phyloP scores from a whole-genome alignment of 1,140 invertebrate genomes.

The Drosophila jambulina region DNA sequence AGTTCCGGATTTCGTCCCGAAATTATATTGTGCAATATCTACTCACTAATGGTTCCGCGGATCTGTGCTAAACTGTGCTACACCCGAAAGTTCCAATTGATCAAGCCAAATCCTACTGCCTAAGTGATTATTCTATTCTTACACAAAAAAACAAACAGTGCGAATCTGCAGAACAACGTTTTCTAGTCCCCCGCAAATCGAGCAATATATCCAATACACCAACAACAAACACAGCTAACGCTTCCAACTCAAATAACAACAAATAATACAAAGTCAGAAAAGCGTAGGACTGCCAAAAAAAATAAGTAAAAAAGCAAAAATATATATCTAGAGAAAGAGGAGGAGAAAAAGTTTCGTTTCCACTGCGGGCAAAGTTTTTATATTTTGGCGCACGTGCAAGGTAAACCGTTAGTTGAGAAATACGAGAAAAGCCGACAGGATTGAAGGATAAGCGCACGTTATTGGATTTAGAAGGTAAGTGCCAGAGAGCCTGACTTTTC shows the following conservation, averaged over 20 bases:
- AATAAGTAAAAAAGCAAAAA: constrained; percentile 11
- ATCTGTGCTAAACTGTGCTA: constrained; percentile 65
- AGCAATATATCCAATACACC: constrained; percentile 64
- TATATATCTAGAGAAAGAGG: neutral
- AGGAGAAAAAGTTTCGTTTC: constrained; percentile 54
- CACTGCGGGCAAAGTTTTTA: constrained; percentile 59
- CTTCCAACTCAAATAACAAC: constrained; percentile 43
- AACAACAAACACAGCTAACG: constrained; percentile 26
- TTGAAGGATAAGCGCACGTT: constrained; percentile 60
- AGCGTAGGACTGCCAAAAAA: constrained; percentile 30
- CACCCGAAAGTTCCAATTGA: constrained; percentile 56
- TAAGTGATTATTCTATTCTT: constrained; percentile 55
- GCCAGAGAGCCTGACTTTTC: constrained; percentile 41
- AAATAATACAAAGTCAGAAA: constrained; percentile 18
- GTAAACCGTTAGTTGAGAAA: constrained; percentile 36
- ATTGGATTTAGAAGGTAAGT: constrained; percentile 74
- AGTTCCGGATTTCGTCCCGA: constrained; percentile 39
- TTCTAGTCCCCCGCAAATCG: constrained; percentile 70
- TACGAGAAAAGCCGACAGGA: constrained; percentile 51
- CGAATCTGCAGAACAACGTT: constrained; percentile 58
- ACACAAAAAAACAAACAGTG: constrained; percentile 22
- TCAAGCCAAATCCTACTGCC: constrained; percentile 49
- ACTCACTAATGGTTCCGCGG: constrained; percentile 4
- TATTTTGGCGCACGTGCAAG: constrained; percentile 65
- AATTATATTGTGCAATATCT: constrained; percentile 70